Evolutionary conservation across 37 sponge, comb jelly and placozoan species (phyloP).

Genomic region (Eunapius fragilis): DNA sequence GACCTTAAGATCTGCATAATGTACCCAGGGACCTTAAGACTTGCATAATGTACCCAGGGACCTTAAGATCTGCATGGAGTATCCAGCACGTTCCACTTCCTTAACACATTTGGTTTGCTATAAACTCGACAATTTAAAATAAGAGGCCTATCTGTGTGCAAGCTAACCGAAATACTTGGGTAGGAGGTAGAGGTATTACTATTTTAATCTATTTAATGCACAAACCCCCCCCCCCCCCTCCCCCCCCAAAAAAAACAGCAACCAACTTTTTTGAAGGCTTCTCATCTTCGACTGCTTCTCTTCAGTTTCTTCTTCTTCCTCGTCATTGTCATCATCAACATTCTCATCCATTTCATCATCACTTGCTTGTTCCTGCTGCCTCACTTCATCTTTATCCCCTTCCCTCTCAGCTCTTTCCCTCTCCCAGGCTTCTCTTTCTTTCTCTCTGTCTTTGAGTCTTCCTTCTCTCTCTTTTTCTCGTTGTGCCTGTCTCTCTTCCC

Average conservation of each 20-base stretch:
- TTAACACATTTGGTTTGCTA: too few species aligned
- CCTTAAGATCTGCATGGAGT: too few species aligned
- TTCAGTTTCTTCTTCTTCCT: not conserved
- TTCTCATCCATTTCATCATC: not conserved
- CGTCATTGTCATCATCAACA: not conserved
- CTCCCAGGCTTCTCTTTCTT: slow-evolving; percentile 9
- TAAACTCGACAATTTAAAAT: too few species aligned
- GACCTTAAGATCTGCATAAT: too few species aligned
- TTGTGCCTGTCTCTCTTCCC: not conserved
- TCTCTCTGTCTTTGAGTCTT: not conserved
- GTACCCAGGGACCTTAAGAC: too few species aligned
- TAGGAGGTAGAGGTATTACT: too few species aligned
- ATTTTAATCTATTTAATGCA: too few species aligned
- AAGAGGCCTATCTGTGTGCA: too few species aligned
- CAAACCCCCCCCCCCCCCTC: not conserved
- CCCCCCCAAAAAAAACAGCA: not conserved
- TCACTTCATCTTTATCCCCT: not conserved
- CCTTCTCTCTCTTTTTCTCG: not conserved
- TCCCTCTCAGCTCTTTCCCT: not conserved
- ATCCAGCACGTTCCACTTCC: too few species aligned
- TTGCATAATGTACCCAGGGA: too few species aligned
- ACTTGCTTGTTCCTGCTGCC: not conserved
- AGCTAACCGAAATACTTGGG: too few species aligned
- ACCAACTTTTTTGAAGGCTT: not conserved
- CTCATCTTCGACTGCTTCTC: not conserved